These are phyloP conservation scores for Plagodis pulveraria DNA, from an alignment of 2,888 invertebrate species.

Conservation along the genomic window DNA sequence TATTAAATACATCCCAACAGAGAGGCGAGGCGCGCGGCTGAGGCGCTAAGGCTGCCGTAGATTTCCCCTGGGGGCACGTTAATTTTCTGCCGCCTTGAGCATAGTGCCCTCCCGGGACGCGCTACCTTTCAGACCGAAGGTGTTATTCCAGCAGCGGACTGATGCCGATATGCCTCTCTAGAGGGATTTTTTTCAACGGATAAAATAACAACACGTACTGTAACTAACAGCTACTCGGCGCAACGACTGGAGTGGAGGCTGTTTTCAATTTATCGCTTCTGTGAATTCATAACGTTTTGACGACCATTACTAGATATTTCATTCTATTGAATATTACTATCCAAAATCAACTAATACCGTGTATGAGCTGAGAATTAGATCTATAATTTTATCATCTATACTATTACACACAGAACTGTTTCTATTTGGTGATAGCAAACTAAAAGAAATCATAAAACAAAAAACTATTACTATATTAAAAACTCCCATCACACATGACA, in stretches of 20 bases:
- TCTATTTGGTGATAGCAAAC: too few relatives aligned
- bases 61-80: slow-evolving; percentile 88
- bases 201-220: slow-evolving; percentile 59
- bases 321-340: too few relatives aligned
- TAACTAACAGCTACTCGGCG: slow-evolving; percentile 36
- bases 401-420: too few relatives aligned
- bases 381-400: too few relatives aligned
- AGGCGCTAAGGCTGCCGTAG: slow-evolving; percentile 84
- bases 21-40: slow-evolving; percentile 59
- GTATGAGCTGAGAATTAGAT: too few relatives aligned
- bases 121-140: slow-evolving; percentile 83
- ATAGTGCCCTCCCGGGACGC: slow-evolving; percentile 87
- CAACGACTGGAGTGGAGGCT: slow-evolving; percentile 36
- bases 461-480: too few relatives aligned
- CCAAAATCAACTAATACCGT: too few relatives aligned
- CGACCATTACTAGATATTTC: too few relatives aligned
- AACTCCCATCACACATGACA: too few relatives aligned
- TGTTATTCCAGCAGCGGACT: slow-evolving; percentile 82
- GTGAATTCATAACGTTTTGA: too few relatives aligned
- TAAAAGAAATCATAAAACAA: too few relatives aligned
- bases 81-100: slow-evolving; percentile 92
- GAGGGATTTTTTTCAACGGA: slow-evolving; percentile 72
- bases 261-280: slow-evolving; percentile 25
- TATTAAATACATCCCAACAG: slow-evolving; percentile 80
- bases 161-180: slow-evolving; percentile 73